phyloP scores from a whole-genome alignment of 2,797 vertebrate species.

The Tarsius wallacei region DNA sequence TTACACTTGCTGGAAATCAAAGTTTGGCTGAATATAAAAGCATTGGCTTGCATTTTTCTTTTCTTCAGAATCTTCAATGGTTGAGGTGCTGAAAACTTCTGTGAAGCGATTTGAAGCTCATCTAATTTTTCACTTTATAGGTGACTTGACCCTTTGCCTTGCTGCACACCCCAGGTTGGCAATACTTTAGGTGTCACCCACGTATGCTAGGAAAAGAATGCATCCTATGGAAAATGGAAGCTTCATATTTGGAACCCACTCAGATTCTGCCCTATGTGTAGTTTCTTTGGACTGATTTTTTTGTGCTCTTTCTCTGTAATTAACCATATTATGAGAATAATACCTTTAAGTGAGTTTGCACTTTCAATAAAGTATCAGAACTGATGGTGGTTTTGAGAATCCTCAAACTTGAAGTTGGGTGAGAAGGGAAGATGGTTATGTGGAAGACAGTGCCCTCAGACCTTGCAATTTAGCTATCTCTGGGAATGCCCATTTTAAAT shows the following conservation, averaged over 20 bases:
- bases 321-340: not conserved
- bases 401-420: not conserved
- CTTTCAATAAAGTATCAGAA: not conserved
- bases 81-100: constrained; percentile 52
- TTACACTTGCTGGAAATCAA: constrained; percentile 71
- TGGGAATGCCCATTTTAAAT: not conserved
- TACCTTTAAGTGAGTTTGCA: not conserved
- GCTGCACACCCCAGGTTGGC: not conserved
- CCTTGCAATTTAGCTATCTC: not conserved
- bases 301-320: not conserved
- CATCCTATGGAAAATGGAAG: not conserved
- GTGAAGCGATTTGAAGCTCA: not conserved
- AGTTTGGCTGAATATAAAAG: constrained; percentile 72
- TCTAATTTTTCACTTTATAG: not conserved
- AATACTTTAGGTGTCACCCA: not conserved
- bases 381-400: not conserved
- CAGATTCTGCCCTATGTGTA: not conserved
- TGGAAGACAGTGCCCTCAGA: not conserved
- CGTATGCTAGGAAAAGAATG: not conserved
- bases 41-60: constrained; percentile 59
- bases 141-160: not conserved
- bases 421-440: not conserved
- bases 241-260: not conserved
- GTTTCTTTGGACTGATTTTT: not conserved
- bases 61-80: constrained; percentile 64